These are phyloP conservation scores for Bombycilla garrulus DNA, from an alignment of 2,113 vertebrate species.

Conservation along the genomic window DNA sequence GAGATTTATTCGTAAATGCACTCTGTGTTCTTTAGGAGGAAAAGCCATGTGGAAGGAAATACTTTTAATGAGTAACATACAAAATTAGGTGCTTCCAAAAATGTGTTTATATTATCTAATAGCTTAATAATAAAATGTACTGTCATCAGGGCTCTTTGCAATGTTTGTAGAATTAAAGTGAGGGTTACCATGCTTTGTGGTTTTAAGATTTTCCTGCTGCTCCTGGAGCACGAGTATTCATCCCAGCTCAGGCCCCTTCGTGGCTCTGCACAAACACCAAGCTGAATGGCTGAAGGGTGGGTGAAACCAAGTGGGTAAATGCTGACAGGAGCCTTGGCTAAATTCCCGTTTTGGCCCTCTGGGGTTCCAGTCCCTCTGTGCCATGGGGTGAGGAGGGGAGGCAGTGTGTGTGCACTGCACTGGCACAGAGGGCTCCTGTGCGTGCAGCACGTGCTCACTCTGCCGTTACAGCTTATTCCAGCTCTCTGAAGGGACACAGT, in stretches of 20 bases:
- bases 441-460: not conserved
- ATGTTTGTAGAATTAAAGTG: not conserved
- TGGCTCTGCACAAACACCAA: not conserved
- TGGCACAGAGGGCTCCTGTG: not conserved
- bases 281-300: not conserved
- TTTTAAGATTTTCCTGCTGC: not conserved
- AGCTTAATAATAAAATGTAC: not conserved
- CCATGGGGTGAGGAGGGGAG: accelerated
- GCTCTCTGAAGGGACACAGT: not conserved
- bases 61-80: not conserved
- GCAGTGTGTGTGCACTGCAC: not conserved
- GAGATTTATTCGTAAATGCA: not conserved
- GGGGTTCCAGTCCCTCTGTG: not conserved
- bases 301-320: not conserved
- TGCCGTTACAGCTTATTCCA: not conserved
- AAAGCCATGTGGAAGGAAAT: not conserved
- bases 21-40: not conserved
- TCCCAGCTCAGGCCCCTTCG: not conserved
- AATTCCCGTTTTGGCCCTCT: not conserved
- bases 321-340: not conserved
- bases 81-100: constrained; percentile 11
- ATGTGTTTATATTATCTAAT: not conserved
- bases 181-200: not conserved
- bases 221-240: not conserved
- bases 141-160: not conserved